phyloP scores from a whole-genome alignment of 1,140 invertebrate genomes.

The Steinernema khuongi region DNA sequence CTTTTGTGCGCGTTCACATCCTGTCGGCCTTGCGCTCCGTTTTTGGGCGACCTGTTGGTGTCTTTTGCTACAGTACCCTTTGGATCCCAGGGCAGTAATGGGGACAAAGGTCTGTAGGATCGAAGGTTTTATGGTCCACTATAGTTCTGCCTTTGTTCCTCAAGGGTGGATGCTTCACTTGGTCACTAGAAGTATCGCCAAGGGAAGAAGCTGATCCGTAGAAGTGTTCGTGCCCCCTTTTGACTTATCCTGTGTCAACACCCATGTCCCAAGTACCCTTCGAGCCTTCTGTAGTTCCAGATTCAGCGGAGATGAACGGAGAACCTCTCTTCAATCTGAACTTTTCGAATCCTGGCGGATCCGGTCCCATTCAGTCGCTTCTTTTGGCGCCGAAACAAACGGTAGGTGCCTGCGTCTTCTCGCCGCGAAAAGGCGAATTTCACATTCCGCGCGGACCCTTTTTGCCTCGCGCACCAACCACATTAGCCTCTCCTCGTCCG shows the following conservation, averaged over 20 bases:
- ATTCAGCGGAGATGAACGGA: not conserved
- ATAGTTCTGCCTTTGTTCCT: too few relatives aligned
- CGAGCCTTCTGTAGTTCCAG: not conserved
- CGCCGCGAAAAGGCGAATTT: conserved; percentile 3
- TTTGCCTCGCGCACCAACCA: not conserved
- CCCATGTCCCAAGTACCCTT: too few relatives aligned
- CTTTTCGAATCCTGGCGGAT: conserved; percentile 21
- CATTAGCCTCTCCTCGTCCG: conserved; percentile 13
- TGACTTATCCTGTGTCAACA: too few relatives aligned
- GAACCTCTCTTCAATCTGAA: conserved; percentile 18
- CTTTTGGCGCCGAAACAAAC: conserved; percentile 19
- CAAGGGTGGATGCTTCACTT: too few relatives aligned
- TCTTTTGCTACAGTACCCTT: too few relatives aligned
- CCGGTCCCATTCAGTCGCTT: conserved; percentile 23
- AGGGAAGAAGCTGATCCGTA: too few relatives aligned
- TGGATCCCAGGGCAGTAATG: too few relatives aligned
- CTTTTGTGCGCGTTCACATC: not conserved
- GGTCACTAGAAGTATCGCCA: too few relatives aligned
- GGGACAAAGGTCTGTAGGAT: too few relatives aligned
- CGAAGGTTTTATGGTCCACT: too few relatives aligned
- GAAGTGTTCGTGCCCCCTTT: too few relatives aligned
- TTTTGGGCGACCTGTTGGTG: too few relatives aligned
- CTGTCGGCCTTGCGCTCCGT: not conserved
- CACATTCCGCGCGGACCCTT: conserved; percentile 5
- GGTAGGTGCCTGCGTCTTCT: conserved; percentile 4